Conservation (phyloP, 1,140 invertebrate species). For the Caenorhabditis tropicalis region DNA sequence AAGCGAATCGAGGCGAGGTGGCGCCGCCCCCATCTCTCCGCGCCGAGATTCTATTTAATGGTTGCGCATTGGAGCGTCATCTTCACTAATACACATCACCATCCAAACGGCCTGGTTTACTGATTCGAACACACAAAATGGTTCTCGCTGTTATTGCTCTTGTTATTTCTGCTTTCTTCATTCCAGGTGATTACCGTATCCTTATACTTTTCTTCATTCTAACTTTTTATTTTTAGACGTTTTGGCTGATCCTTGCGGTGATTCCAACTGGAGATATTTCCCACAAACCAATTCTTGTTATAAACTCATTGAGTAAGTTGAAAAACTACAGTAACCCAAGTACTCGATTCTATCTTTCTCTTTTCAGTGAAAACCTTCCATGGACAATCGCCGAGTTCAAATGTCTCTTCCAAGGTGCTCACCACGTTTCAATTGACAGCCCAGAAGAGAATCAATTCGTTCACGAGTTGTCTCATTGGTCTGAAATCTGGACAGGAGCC, state of each 20-base stretch:
- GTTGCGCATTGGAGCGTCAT: conserved; percentile 30
- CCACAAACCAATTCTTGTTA: conserved; percentile 51
- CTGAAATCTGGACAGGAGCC: conserved; percentile 54
- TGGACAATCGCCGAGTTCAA: conserved; percentile 55
- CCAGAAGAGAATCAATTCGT: conserved; percentile 55
- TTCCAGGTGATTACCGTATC: conserved; percentile 31
- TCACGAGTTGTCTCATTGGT: conserved; percentile 47
- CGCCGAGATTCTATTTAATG: conserved; percentile 42
- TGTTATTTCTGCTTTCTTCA: conserved; percentile 16
- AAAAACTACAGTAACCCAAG: not conserved
- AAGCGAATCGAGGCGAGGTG: conserved; percentile 29
- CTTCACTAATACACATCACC: conserved; percentile 42
- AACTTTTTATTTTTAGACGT: conserved; percentile 35
- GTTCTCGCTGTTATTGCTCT: conserved; percentile 23
- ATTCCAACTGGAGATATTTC: conserved; percentile 51
- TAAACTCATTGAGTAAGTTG: conserved; percentile 46
- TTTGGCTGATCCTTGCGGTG: conserved; percentile 44
- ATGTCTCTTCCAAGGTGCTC: conserved; percentile 54
- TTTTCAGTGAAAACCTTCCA: conserved; percentile 47
- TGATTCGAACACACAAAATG: conserved; percentile 34
- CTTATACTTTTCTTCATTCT: not conserved
- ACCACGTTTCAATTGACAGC: conserved; percentile 51
- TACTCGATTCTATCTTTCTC: not conserved
- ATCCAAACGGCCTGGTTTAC: conserved; percentile 30
- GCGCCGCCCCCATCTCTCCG: not conserved